phyloP scores from a whole-genome alignment of 2,888 invertebrate genomes.

The Drosophila tanythrix region DNA sequence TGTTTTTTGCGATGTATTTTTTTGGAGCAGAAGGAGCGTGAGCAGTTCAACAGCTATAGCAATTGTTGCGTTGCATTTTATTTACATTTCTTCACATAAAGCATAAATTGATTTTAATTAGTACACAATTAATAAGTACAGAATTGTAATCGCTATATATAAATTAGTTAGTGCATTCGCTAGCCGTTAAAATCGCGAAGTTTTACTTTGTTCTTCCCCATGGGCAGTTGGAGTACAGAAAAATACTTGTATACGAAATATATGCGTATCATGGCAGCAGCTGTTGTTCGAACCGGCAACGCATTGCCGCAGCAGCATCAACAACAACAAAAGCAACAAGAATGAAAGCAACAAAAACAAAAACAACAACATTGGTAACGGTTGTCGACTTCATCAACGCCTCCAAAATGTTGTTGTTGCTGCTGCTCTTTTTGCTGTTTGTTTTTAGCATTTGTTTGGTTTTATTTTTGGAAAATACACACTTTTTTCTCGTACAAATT shows the following conservation, averaged over 20 bases:
- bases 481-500: conserved; percentile 33
- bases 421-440: conserved; percentile 45
- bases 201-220: conserved; percentile 38
- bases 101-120: background rate
- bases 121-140: background rate
- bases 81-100: background rate
- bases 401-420: conserved; percentile 50
- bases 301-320: conserved; percentile 30
- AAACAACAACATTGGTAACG: conserved; percentile 24
- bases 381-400: conserved; percentile 71
- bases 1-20: no score
- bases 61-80: no score
- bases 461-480: conserved; percentile 44
- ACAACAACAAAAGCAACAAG: conserved; percentile 12
- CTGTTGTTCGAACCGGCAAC: conserved; percentile 58
- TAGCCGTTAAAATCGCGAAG: conserved; percentile 1
- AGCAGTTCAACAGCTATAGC: no score
- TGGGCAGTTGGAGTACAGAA: conserved; percentile 57
- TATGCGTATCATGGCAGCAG: conserved; percentile 63
- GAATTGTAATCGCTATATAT: background rate
- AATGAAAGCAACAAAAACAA: conserved; percentile 5
- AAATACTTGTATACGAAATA: conserved; percentile 52
- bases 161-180: conserved; percentile 36
- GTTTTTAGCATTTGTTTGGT: conserved; percentile 64
- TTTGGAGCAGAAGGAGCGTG: no score